A percentile compares a stretch with the other conserved stretches of the same genome.
Conservation (phyloP, 2,113 vertebrate species). For the Otis tarda region DNA sequence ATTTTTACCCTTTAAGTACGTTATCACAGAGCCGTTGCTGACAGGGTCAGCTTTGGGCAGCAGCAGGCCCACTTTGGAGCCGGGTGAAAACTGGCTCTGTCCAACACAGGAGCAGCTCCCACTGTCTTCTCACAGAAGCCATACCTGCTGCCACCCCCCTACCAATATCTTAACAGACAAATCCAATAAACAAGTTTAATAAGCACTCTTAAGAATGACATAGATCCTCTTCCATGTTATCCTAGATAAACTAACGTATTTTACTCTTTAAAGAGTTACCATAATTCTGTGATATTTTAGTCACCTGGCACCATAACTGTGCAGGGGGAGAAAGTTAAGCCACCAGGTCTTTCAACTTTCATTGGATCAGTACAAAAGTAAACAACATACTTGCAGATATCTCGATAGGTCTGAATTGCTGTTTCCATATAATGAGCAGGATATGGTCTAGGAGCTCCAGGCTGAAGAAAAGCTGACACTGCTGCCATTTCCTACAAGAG, state of each 20-base stretch:
- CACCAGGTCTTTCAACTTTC: neutral
- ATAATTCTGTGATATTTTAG: neutral
- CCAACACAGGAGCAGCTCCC: neutral
- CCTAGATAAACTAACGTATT: neutral
- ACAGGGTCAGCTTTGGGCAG: neutral
- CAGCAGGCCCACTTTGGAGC: neutral
- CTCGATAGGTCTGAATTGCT: slow-evolving; percentile 94
- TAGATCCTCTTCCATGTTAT: neutral
- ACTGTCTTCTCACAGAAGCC: neutral
- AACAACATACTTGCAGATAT: slow-evolving; percentile 92
- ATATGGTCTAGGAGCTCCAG: slow-evolving; percentile 89
- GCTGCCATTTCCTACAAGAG: slow-evolving; percentile 94
- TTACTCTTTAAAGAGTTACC: neutral
- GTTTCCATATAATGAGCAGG: slow-evolving; percentile 99
- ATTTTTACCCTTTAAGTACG: neutral
- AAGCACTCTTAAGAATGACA: neutral
- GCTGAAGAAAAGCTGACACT: slow-evolving; percentile 93
- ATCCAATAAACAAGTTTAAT: neutral
- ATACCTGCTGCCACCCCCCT: neutral
- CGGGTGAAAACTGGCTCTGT: neutral
- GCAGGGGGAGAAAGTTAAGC: neutral
- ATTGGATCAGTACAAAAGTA: neutral
- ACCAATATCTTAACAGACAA: neutral
- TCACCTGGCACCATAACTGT: neutral
- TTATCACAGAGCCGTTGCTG: neutral